Evolutionary conservation across 1,140 invertebrate genomes (phyloP).

Genomic region (Brachionus sp.): DNA sequence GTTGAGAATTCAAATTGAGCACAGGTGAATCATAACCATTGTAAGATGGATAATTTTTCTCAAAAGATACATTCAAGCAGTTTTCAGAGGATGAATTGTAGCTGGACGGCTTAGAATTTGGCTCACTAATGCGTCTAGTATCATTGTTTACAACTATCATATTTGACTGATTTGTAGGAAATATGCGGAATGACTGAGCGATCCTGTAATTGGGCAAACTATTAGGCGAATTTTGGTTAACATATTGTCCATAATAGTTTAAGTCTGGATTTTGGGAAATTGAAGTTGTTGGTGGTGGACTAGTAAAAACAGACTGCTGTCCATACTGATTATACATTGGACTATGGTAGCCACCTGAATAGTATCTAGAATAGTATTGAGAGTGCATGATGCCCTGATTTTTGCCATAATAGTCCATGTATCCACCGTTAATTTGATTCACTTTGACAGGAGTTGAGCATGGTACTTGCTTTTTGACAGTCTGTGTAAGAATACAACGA

Average conservation of each 20-base stretch:
- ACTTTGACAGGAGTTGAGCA: not conserved
- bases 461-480: not conserved
- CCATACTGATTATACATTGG: not conserved
- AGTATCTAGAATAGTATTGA: slow-evolving; percentile 2
- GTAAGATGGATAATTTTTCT: slow-evolving; percentile 15
- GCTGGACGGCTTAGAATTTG: not conserved
- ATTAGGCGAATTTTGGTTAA: not conserved
- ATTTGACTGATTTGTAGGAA: not conserved
- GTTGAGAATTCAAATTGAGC: not conserved
- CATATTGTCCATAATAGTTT: not conserved
- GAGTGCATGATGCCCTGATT: not conserved
- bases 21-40: not conserved
- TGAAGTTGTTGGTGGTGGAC: not conserved
- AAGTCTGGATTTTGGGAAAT: not conserved
- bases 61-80: slow-evolving; percentile 16
- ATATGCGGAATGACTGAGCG: not conserved
- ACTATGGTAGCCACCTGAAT: not conserved
- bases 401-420: not conserved
- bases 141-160: slow-evolving; percentile 3
- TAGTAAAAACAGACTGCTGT: not conserved
- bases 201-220: not conserved
- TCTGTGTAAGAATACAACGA: not conserved
- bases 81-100: not conserved
- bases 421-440: not conserved
- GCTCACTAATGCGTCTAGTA: not conserved